phyloP scores from a whole-genome alignment of 2,888 invertebrate genomes.

The Minunthozetes semirufus region DNA sequence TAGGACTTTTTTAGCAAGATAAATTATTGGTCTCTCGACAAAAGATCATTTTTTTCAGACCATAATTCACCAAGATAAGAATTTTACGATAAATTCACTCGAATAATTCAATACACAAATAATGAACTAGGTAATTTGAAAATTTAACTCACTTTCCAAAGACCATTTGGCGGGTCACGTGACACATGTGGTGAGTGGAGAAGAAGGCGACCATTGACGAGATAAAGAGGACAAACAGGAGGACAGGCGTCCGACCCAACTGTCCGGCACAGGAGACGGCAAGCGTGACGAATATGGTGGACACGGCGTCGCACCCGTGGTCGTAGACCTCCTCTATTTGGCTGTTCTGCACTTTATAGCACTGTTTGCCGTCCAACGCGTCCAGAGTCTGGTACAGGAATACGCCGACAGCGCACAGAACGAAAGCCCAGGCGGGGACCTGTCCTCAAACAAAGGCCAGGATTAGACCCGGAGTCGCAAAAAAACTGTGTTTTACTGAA shows the following conservation, averaged over 20 bases:
- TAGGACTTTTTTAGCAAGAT: no score
- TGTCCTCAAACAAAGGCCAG: constrained; percentile 45
- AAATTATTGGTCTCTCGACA: no score
- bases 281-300: constrained; percentile 83
- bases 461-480: no score
- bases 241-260: constrained; percentile 79
- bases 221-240: constrained; percentile 63
- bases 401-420: constrained; percentile 82
- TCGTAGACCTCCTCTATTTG: constrained; percentile 97
- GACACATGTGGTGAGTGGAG: constrained; percentile 41
- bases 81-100: no score
- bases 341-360: constrained; percentile 82
- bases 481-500: neutral
- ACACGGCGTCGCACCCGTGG: constrained; percentile 98
- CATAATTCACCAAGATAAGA: neutral
- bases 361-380: constrained; percentile 99
- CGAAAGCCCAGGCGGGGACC: constrained; percentile 87
- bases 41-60: no score
- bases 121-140: no score
- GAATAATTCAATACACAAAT: no score
- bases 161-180: constrained; percentile 43
- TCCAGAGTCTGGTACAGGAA: constrained; percentile 97
- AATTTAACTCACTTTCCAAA: constrained; percentile 61
- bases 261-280: constrained; percentile 92
- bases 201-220: constrained; percentile 41